Evolutionary conservation across 2,113 vertebrate species (phyloP), one percentile per base, ranked within the genome.

Genomic region (Etheostoma spectabile): DNA sequence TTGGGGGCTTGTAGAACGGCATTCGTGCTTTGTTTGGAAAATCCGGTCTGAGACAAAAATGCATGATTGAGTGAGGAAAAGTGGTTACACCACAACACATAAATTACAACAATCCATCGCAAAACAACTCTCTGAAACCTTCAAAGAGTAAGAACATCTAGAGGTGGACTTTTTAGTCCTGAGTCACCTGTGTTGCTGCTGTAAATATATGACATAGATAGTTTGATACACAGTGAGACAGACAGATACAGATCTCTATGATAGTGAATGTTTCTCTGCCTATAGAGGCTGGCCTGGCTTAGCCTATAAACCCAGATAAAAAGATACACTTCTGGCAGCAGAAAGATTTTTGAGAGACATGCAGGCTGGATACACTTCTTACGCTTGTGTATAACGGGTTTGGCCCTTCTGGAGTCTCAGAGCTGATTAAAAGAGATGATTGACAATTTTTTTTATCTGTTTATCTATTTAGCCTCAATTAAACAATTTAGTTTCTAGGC

Each of bases 231-330:
- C 46, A 64, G 55, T 1, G 5, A 64, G 57, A 63, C 21, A 57
- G 69, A 74, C 38, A 33, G 35, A 48, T 64, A 35, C 35, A 42
- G 18, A 66, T 90, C 35, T 83, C 59, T 81, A 42, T 77, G 48
- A 77, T 52, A 51, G 22, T 51, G 53, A 45, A 71, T 56, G 64
- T 80, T 71, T 57, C 13, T 33, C 56, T 68, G 64, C 35, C 61
- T 60, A 3, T 65, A 73, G 83, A 86, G 61, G 38, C 51, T 46
- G 64, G 57, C 46, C 48, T 63, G 76, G 30, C 71, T 86, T 74
- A 84, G 79, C 80, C 84, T 71, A 84, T 76, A 88, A 92, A 87
- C 85, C 77, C 78, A 90, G 89, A 90, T 91, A 64, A 80, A 77
- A 83, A 78, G 64, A 84, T 64, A 19, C 10, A 52, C 64, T 75